These are phyloP conservation scores for Alosa alosa DNA, from an alignment of 2,113 vertebrate genomes.

Conservation along the genomic window DNA sequence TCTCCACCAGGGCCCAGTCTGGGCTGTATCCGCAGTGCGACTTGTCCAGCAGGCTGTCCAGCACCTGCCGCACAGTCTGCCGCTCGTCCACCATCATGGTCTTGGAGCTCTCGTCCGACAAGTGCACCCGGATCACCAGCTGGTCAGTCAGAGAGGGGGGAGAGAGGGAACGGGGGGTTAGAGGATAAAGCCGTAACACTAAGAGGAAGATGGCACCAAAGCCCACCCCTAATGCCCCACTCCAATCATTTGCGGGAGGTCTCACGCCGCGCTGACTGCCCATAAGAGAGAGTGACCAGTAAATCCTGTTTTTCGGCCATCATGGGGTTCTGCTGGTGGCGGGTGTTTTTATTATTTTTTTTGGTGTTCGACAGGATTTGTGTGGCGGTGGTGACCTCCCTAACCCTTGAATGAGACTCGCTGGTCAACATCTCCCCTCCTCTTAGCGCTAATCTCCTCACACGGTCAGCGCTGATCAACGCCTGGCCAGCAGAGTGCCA, in stretches of 20 bases:
- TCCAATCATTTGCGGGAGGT: too few relatives aligned
- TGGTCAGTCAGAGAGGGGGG: conserved; percentile 51
- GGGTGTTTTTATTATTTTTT: too few relatives aligned
- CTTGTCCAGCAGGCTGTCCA: conserved; percentile 96
- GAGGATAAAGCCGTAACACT: neutral
- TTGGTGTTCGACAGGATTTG: too few relatives aligned
- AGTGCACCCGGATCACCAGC: conserved; percentile 96
- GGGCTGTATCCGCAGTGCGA: conserved; percentile 95
- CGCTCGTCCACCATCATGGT: conserved; percentile 99
- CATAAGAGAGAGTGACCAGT: too few relatives aligned
- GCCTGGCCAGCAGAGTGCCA: neutral
- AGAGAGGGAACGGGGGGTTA: neutral
- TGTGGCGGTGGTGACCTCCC: too few relatives aligned
- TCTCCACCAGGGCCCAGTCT: conserved; percentile 96
- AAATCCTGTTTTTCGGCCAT: too few relatives aligned
- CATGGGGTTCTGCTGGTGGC: too few relatives aligned
- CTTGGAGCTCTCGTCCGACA: conserved; percentile 98
- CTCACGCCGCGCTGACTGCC: too few relatives aligned
- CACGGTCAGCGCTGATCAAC: neutral
- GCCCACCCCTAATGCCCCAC: too few relatives aligned
- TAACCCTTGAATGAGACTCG: too few relatives aligned
- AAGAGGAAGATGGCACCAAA: too few relatives aligned
- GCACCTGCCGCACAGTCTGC: conserved; percentile 93
- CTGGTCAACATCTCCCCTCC: neutral
- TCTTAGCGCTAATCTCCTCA: neutral